Conservation (phyloP, 1,140 invertebrate genomes). For the Thereuonema tuberculata region DNA sequence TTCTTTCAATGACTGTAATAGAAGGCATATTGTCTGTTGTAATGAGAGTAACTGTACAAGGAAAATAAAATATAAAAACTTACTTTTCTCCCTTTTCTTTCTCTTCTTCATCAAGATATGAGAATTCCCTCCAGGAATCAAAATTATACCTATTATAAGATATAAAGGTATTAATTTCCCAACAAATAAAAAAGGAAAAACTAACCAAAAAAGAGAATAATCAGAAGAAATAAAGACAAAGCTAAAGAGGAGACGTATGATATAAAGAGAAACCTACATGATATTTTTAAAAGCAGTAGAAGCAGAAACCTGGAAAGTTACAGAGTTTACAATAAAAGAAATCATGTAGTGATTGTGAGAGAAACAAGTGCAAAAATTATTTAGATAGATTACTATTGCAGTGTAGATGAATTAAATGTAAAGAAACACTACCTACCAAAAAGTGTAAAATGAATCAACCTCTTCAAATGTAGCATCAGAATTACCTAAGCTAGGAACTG, state of each 20-base stretch:
- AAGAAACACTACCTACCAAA: slow-evolving; percentile 39
- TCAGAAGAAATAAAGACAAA: no score
- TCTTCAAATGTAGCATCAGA: slow-evolving; percentile 38
- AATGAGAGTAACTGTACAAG: no score
- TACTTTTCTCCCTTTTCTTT: slow-evolving; percentile 87
- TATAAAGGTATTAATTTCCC: slow-evolving; percentile 49
- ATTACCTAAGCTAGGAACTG: slow-evolving; percentile 73
- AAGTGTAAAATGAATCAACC: slow-evolving; percentile 42
- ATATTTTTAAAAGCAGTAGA: no score
- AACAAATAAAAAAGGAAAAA: background rate
- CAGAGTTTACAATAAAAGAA: no score
- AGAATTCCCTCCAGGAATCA: slow-evolving; percentile 97
- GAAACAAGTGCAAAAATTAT: background rate
- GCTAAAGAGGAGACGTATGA: no score
- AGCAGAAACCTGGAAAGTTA: no score
- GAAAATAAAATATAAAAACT: no score
- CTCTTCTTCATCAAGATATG: slow-evolving; percentile 97
- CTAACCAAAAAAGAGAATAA: background rate
- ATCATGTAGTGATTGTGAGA: no score
- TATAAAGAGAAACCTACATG: no score
- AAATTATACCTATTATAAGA: slow-evolving; percentile 89
- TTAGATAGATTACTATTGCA: background rate
- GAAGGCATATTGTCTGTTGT: no score
- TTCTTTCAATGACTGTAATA: no score
- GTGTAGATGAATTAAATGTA: background rate